Conservation (phyloP, 2,888 invertebrate species). For the Parnassius smintheus region DNA sequence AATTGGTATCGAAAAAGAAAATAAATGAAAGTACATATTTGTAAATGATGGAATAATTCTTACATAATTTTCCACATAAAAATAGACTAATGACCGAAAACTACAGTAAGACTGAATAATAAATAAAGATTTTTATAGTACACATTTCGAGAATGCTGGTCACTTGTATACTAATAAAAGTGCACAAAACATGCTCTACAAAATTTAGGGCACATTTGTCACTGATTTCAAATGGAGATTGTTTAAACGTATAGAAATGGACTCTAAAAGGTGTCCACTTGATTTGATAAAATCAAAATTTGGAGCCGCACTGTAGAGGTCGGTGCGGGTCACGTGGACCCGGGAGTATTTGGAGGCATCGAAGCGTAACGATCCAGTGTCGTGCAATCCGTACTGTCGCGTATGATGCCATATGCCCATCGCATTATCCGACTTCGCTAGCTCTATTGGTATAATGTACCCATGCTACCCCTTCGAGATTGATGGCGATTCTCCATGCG, state of each 20-base stretch:
- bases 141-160: constrained; percentile 51
- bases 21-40: too few species aligned
- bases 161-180: constrained; percentile 51
- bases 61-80: too few species aligned
- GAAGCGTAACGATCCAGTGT: constrained; percentile 60
- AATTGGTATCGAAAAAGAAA: too few species aligned
- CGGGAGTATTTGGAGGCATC: constrained; percentile 48
- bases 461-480: constrained; percentile 60
- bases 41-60: too few species aligned
- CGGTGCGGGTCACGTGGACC: constrained; percentile 61
- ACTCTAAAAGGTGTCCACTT: constrained; percentile 46
- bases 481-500: constrained; percentile 68
- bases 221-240: constrained; percentile 45
- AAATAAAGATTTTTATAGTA: neutral
- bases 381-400: constrained; percentile 30
- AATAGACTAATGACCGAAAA: too few species aligned
- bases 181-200: neutral
- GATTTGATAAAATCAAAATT: constrained; percentile 56
- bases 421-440: constrained; percentile 61
- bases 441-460: constrained; percentile 43
- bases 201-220: constrained; percentile 48
- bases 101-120: too few species aligned
- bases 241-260: constrained; percentile 40
- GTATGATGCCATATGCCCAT: constrained; percentile 70
- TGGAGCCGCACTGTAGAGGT: constrained; percentile 51